Base-by-base conservation (phyloP, 2,113 vertebrate genomes). In the Pterocles burchelli region DNA sequence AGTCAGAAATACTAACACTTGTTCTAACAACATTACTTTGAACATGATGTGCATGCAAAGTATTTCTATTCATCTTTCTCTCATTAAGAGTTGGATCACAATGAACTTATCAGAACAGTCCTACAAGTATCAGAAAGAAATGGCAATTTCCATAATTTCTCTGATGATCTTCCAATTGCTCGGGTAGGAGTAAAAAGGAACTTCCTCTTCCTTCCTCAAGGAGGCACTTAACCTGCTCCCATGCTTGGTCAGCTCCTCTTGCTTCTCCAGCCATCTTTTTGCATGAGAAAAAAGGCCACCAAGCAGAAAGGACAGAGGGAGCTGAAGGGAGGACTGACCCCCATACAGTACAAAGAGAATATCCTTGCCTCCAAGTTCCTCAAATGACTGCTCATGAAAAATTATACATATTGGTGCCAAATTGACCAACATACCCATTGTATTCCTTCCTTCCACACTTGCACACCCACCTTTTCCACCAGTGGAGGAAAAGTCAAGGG, bases 391-490 rank as follows among this genome's bases (percentile, higher is more conserved):
- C 24, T 58, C 48, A 36, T 22, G 31, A 55, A 88, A 85, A 14
- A 63, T 8, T 33, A 52, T 21, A 46, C 9, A 18, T 20, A 34
- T 5, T 31, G 20, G 25, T 66, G 51, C 13, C n/a, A 75, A 52
- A 75, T 0, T n/a, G 34, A 87, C 14, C 17, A 70, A 79, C 88
- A 68, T 28, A 68, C 13, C 17, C 41, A 36, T 20, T 14, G 18
- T 33, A 28, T 67, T 49, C 25, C 41, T 34, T 61, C 14, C 17
- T 61, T 67, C 29, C 22, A 67, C 20, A 18, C 3, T 10, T 52
- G 18, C 11, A 55, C 0, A 3, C 10, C 22, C 20, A 52, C 24
- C 24, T 51, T 86, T 51, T 34, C 46, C 22, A 46, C 0, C 10
- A 3, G 25, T 33, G 17, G 36, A 58, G 19, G 19, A 68, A 26